A percentile compares a stretch with the other conserved stretches of the same genome.
These are phyloP conservation scores for Drosophila maculinotata DNA, from an alignment of 2,888 invertebrate species.

Conservation along the genomic window DNA sequence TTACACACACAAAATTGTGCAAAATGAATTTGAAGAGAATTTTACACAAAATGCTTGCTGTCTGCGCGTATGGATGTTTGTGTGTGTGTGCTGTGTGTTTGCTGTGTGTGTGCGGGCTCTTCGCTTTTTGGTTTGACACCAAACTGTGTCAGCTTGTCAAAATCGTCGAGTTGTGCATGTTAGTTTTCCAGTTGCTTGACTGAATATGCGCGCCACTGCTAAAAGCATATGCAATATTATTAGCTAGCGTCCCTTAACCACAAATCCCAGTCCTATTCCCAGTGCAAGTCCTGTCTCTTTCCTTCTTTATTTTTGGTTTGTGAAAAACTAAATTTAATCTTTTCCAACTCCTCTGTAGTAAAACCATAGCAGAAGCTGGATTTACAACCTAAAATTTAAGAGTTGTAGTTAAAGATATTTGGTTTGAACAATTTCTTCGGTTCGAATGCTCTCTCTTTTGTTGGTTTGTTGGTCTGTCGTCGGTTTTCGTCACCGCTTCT, in stretches of 20 bases:
- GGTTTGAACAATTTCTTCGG: too few relatives aligned
- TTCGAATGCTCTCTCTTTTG: too few relatives aligned
- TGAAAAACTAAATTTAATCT: neutral
- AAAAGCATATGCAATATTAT: slow-evolving; percentile 67
- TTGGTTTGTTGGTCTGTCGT: too few relatives aligned
- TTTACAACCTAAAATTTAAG: too few relatives aligned
- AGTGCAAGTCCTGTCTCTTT: neutral
- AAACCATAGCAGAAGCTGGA: neutral
- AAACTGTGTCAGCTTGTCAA: slow-evolving; percentile 80
- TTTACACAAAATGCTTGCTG: slow-evolving; percentile 60
- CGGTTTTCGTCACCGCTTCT: too few relatives aligned
- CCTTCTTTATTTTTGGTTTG: neutral
- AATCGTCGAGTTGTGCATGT: slow-evolving; percentile 74
- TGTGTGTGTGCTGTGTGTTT: slow-evolving; percentile 12
- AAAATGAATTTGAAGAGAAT: slow-evolving; percentile 66
- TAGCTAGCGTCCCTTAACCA: slow-evolving; percentile 44
- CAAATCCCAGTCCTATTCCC: neutral
- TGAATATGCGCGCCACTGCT: slow-evolving; percentile 48
- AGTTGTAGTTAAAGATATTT: too few relatives aligned
- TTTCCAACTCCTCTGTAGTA: neutral
- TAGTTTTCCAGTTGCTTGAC: slow-evolving; percentile 76
- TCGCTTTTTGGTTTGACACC: slow-evolving; percentile 71
- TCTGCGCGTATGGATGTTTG: slow-evolving; percentile 8
- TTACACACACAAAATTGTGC: slow-evolving; percentile 67
- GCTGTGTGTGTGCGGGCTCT: slow-evolving; percentile 31